These are phyloP conservation scores for Pandemis heparana DNA, from an alignment of 2,888 invertebrate genomes.

Conservation along the genomic window DNA sequence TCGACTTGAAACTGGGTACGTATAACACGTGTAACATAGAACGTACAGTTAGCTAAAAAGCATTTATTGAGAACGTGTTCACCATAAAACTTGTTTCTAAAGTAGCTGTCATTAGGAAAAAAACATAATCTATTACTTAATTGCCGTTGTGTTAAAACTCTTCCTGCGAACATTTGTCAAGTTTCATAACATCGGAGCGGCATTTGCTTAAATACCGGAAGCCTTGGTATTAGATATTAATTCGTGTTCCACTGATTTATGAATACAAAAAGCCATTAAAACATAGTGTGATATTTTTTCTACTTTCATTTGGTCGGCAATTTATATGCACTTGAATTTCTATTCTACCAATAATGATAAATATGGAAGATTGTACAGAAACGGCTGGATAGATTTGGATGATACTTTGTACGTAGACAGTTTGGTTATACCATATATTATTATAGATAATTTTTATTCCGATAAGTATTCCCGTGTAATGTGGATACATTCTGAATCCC, in stretches of 20 bases:
- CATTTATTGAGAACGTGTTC: too few species aligned
- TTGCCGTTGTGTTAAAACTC: constrained; percentile 14
- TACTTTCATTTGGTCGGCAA: background rate
- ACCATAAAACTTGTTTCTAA: background rate
- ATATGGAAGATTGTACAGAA: too few species aligned
- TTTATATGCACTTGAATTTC: constrained; percentile 5
- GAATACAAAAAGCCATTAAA: constrained; percentile 1
- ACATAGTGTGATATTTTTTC: background rate
- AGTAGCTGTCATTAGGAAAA: background rate
- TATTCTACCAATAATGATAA: too few species aligned
- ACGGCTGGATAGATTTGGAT: too few species aligned
- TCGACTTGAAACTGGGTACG: too few species aligned
- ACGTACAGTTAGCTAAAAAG: too few species aligned
- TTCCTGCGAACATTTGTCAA: constrained; percentile 29
- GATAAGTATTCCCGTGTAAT: too few species aligned
- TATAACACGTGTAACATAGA: too few species aligned
- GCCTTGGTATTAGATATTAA: constrained; percentile 13
- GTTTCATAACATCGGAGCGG: constrained; percentile 15
- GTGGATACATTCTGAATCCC: too few species aligned
- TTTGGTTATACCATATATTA: too few species aligned
- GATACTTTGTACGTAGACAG: too few species aligned
- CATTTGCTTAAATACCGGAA: constrained; percentile 37
- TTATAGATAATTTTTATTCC: too few species aligned
- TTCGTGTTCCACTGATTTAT: constrained; percentile 35
- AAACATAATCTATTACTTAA: constrained; percentile 13